A percentile compares a stretch with the other conserved stretches of the same genome.
These are phyloP conservation scores for Lasioglossum villosulum DNA, from an alignment of 2,888 invertebrate species.

Conservation along the genomic window DNA sequence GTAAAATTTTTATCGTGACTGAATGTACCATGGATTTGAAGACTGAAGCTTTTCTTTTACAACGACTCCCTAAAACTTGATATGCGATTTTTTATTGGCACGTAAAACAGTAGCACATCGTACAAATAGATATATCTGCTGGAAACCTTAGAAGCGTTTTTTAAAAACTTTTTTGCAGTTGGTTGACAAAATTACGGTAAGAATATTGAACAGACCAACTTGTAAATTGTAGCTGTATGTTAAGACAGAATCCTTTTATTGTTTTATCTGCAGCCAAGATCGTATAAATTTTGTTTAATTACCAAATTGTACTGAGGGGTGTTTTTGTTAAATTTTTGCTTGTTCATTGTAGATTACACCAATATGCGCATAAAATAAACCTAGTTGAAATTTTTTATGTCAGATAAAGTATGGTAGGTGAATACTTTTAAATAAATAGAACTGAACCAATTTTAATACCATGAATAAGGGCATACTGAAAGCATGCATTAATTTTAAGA, in stretches of 20 bases:
- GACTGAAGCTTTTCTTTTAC: not conserved
- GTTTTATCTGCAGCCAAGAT: no score
- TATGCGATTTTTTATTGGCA: not conserved
- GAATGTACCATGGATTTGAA: not conserved
- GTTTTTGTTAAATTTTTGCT: not conserved
- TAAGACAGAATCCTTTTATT: not conserved
- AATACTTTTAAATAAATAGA: not conserved
- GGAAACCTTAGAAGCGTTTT: not conserved
- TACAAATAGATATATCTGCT: not conserved
- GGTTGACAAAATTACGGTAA: not conserved
- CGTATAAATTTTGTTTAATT: no score
- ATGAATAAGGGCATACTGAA: no score
- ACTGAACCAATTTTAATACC: not conserved
- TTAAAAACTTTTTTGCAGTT: not conserved
- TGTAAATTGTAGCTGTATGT: not conserved
- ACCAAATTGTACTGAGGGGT: no score
- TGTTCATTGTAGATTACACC: not conserved
- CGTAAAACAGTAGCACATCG: not conserved
- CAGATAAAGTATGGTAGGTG: no score
- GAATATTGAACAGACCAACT: not conserved
- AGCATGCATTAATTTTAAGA: not conserved
- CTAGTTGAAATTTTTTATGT: no score
- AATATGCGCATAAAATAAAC: not conserved
- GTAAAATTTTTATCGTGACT: not conserved
- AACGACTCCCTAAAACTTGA: not conserved